Evolutionary conservation across 2,888 invertebrate genomes (phyloP), one percentile per base, ranked within the genome.

Genomic region (Branchellion lobata): DNA sequence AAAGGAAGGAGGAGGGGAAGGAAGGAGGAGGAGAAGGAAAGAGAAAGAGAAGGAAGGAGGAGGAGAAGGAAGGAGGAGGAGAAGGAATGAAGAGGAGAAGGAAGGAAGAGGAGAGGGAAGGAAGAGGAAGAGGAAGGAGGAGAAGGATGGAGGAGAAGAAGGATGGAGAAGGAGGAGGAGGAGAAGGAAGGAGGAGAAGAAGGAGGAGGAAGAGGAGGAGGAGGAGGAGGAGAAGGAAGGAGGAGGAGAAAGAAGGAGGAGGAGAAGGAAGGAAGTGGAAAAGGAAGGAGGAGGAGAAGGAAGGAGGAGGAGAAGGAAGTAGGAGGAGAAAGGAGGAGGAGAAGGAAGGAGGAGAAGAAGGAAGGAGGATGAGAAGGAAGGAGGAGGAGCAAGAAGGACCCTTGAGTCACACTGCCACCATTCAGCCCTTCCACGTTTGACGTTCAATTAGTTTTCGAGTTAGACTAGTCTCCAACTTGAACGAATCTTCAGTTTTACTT

Each of bases 241-340:
- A 69, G 69, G 33, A 34, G 33, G 69, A 69, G 69, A 69, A 2
- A 69, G 71, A 71, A 1, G 24, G 33, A 71, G 8, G 36, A 1
- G 36, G 31, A 71, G 0, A 33, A 24, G n/a, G 71, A 71, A 18
- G n/a, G 71, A 71, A n/a, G 36, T n/a, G n/a, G n/a, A n/a, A n/a
- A n/a, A n/a, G n/a, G n/a, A n/a, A n/a, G n/a, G n/a, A n/a, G n/a
- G n/a, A 1, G 1, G 33, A 71, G 71, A 31, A 36, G 36, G 27
- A 71, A 36, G 1, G 71, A 24, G 71, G 31, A 71, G 11, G n/a
- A 2, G 69, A 1, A 0, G 21, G 5, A n/a, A 34, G 69, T 34
- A 27, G 33, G 71, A 27, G 31, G 14, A 14, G 65, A 18, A 11
- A 31, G 24, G 65, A n/a, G n/a, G n/a, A 14, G 24, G 65, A 11